Evolutionary conservation across 2,797 vertebrate species (phyloP).

Genomic region (Leuciscus waleckii): DNA sequence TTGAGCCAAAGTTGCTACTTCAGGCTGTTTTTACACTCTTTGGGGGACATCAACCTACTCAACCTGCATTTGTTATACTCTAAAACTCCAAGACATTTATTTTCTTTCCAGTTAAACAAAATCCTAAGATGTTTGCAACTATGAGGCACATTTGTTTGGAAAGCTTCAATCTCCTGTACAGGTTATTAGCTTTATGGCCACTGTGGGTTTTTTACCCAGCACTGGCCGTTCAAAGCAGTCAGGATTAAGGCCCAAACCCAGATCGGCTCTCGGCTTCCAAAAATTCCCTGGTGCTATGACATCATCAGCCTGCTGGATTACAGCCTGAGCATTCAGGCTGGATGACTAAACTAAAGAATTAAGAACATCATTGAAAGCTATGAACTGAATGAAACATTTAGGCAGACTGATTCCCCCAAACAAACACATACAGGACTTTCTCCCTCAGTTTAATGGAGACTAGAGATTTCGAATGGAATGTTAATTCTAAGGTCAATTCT

Average conservation of each 20-base stretch:
- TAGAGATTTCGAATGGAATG: background rate
- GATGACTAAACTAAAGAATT: background rate
- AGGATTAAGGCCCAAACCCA: constrained; percentile 5
- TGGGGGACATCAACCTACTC: background rate
- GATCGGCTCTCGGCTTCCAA: background rate
- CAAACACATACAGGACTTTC: background rate
- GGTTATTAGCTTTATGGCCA: constrained; percentile 8
- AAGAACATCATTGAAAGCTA: background rate
- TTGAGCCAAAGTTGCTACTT: background rate
- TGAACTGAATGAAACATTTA: background rate
- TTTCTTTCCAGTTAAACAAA: constrained; percentile 1
- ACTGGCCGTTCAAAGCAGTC: background rate
- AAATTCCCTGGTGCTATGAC: constrained; percentile 14
- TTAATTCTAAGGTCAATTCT: constrained; percentile 5
- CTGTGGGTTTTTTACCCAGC: background rate
- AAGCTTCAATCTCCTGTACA: background rate
- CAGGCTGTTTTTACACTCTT: background rate
- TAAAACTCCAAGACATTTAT: background rate
- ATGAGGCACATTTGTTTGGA: background rate
- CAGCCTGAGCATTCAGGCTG: background rate
- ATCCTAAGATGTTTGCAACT: constrained; percentile 7
- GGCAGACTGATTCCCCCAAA: constrained; percentile 1
- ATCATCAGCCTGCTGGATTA: constrained; percentile 22
- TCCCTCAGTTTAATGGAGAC: background rate
- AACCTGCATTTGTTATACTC: background rate